Evolutionary conservation across 2,888 invertebrate genomes (phyloP), one percentile per base, ranked within the genome.

Genomic region (Cantharis nigra): DNA sequence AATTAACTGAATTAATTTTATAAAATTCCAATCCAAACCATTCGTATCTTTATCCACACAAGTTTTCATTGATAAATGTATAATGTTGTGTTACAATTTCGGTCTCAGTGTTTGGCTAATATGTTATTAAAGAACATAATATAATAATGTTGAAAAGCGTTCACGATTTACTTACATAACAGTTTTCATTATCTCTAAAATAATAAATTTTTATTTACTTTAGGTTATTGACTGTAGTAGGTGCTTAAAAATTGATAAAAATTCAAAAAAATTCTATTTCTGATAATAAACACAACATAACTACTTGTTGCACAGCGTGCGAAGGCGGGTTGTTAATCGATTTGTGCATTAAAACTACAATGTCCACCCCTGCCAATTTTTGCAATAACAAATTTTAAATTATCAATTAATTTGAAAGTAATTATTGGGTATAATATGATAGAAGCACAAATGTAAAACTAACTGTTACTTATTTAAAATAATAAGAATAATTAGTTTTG

Each of bases 261-360:
- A n/a, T 3, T 7, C n/a, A 49, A 49, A 49, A 28, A 49, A 49
- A n/a, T n/a, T 49, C 49, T 49, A 49, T 49, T 49, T 13, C n/a
- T 4, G n/a, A 49, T 49, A 49, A 49, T 49, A 49, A 49, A 49
- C 49, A 49, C 49, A 49, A 7, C n/a, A 49, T 49, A 72, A 72
- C 67, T 64, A 72, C 72, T 72, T 72, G 72, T 72, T 72, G 72
- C 65, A 72, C 72, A 72, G 72, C 72, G 18, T 63, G 71, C 14
- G 71, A 63, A 62, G 63, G 71, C 71, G 67, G 65, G 67, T 49
- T 65, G 65, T 18, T 64, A 67, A 67, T 74, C 33, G 72, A 65
- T 74, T 69, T n/a, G 28, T 26, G 69, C 14, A 71, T 63, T 65
- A 65, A 72, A 70, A 69, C 26, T 62, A 62, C 62, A 67, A 69